Evolutionary conservation across 2,797 vertebrate species (phyloP).

Genomic region (Lacerta viridis): DNA sequence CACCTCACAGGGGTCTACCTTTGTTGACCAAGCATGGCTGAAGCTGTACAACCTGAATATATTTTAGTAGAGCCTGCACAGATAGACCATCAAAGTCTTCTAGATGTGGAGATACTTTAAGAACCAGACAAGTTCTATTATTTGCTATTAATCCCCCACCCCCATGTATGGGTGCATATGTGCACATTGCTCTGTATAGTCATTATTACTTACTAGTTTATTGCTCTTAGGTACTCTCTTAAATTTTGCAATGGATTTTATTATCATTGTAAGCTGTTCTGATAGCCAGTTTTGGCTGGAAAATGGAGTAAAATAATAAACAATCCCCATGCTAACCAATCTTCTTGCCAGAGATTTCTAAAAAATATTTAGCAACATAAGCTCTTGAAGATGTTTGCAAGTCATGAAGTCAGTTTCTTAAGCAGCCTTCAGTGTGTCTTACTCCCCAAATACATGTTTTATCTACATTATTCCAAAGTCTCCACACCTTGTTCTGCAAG

Average conservation of each 20-base stretch:
- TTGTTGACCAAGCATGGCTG: not conserved
- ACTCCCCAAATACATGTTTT: not conserved
- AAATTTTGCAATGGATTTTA: too few species aligned
- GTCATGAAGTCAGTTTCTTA: not conserved
- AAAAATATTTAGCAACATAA: not conserved
- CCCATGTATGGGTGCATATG: too few species aligned
- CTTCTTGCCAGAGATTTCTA: not conserved
- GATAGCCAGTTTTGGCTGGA: too few species aligned
- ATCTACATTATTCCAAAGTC: not conserved
- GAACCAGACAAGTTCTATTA: too few species aligned
- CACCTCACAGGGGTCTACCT: not conserved
- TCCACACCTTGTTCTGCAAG: not conserved
- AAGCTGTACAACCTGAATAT: not conserved
- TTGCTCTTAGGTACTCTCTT: too few species aligned
- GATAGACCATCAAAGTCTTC: not conserved
- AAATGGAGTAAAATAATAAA: too few species aligned
- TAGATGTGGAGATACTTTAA: too few species aligned
- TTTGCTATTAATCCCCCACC: too few species aligned
- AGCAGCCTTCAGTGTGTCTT: not conserved
- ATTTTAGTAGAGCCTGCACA: not conserved
- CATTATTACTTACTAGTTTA: too few species aligned
- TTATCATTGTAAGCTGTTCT: too few species aligned
- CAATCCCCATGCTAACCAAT: not conserved
- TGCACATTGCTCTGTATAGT: too few species aligned
- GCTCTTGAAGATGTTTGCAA: not conserved